Percentiles rank a stretch among this genome's conserved stretches.
phyloP scores from a whole-genome alignment of 2,797 vertebrate genomes.

The Graptemys geographica region DNA sequence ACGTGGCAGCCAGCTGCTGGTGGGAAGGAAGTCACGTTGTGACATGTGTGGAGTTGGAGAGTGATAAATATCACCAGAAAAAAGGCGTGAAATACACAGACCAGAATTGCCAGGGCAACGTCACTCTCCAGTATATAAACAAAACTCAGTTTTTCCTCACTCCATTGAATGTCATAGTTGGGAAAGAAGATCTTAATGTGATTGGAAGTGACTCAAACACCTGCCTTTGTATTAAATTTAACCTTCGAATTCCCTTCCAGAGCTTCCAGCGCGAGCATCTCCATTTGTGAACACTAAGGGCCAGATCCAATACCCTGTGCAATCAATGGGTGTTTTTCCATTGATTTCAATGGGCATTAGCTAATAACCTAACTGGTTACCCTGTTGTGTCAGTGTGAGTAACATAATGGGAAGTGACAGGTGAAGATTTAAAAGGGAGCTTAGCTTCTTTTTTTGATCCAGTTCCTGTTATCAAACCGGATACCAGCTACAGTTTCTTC shows the following conservation, averaged over 20 bases:
- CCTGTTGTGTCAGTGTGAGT: background rate
- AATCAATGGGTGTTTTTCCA: background rate
- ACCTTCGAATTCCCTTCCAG: background rate
- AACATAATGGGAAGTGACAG: rapidly evolving
- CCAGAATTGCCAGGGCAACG: background rate
- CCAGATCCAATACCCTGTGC: background rate
- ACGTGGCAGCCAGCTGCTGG: background rate
- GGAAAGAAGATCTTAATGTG: background rate
- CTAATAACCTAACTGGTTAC: background rate
- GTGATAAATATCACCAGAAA: background rate
- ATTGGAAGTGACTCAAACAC: background rate
- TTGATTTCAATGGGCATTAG: rapidly evolving
- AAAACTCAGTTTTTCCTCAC: background rate
- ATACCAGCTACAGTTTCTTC: background rate
- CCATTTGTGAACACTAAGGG: background rate
- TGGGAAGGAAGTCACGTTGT: background rate
- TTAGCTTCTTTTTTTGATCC: background rate
- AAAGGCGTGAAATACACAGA: background rate
- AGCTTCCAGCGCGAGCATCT: background rate
- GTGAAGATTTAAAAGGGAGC: background rate
- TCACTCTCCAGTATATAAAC: background rate
- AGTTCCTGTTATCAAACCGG: background rate
- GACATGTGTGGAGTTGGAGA: background rate
- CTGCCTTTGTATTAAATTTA: rapidly evolving
- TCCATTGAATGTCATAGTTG: background rate